Percentiles rank a stretch among this genome's conserved stretches.
These are phyloP conservation scores for Coecobrya sp. DNA, from an alignment of 2,888 invertebrate genomes.

Conservation along the genomic window DNA sequence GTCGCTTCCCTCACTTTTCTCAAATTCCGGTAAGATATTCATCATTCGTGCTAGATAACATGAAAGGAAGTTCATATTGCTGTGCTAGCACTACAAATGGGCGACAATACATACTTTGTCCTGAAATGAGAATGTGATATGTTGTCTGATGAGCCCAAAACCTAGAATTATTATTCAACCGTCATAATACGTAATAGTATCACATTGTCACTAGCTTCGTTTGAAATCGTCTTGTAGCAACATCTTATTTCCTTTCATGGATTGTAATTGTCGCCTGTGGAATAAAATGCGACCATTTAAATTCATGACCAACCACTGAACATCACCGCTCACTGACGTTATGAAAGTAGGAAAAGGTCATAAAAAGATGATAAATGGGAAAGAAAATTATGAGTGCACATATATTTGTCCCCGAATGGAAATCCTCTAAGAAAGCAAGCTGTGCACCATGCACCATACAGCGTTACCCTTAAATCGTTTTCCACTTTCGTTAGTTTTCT, in stretches of 20 bases:
- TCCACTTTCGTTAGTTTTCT: no score
- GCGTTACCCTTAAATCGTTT: no score
- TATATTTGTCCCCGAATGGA: neutral
- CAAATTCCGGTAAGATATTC: neutral
- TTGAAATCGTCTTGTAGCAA: neutral
- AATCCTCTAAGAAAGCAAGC: neutral
- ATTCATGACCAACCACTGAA: constrained; percentile 10
- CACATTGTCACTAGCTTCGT: neutral
- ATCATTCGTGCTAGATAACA: neutral
- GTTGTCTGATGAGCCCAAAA: no score
- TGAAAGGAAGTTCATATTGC: no score
- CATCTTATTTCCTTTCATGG: neutral
- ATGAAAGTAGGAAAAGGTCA: neutral
- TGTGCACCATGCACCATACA: neutral
- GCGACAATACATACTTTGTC: no score
- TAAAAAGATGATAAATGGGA: neutral
- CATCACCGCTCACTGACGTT: neutral
- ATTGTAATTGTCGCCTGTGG: neutral
- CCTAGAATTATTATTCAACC: no score
- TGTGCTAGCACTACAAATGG: no score
- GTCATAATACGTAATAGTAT: neutral
- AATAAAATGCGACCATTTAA: neutral
- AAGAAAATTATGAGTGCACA: neutral
- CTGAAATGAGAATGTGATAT: no score
- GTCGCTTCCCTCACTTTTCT: neutral